phyloP scores from a whole-genome alignment of 2,113 vertebrate species.

The Xiphias gladius region DNA sequence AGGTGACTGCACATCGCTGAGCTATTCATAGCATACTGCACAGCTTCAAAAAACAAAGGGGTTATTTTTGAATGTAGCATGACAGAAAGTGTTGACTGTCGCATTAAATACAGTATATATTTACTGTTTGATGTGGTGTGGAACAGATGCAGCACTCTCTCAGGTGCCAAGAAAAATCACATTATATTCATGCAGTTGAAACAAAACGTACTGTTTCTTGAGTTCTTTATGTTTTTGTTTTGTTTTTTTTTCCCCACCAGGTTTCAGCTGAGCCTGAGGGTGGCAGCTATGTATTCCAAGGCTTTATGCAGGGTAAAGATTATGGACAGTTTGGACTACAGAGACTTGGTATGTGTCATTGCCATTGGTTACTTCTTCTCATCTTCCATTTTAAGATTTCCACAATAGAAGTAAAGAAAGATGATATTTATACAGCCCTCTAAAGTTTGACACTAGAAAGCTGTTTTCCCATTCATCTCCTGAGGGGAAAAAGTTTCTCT shows the following conservation, averaged over 20 bases:
- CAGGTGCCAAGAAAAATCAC: slow-evolving; percentile 21
- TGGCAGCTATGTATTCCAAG: slow-evolving; percentile 96
- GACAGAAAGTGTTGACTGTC: slow-evolving; percentile 39
- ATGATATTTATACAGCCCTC: neutral
- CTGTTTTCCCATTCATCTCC: neutral
- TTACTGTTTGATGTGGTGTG: slow-evolving; percentile 42
- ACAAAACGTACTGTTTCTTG: neutral
- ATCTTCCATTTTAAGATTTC: slow-evolving; percentile 6
- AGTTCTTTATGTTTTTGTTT: neutral
- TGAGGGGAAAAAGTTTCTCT: neutral
- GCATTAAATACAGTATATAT: slow-evolving; percentile 42
- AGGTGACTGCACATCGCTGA: slow-evolving; percentile 30
- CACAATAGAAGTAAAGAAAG: neutral
- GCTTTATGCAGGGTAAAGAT: slow-evolving; percentile 97
- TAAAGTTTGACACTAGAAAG: neutral
- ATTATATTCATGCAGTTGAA: slow-evolving; percentile 28
- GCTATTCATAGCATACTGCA: slow-evolving; percentile 61
- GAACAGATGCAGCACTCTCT: slow-evolving; percentile 19
- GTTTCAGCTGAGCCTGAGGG: slow-evolving; percentile 97
- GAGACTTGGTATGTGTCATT: slow-evolving; percentile 89
- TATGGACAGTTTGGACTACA: slow-evolving; percentile 97
- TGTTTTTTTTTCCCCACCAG: slow-evolving; percentile 71
- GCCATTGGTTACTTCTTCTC: slow-evolving; percentile 5
- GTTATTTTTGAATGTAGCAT: slow-evolving; percentile 49
- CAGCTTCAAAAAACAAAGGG: slow-evolving; percentile 39